Percentiles rank a stretch among this genome's conserved stretches.
Evolutionary conservation across 2,113 vertebrate species (phyloP).

Genomic region (Lasiurus cinereus): DNA sequence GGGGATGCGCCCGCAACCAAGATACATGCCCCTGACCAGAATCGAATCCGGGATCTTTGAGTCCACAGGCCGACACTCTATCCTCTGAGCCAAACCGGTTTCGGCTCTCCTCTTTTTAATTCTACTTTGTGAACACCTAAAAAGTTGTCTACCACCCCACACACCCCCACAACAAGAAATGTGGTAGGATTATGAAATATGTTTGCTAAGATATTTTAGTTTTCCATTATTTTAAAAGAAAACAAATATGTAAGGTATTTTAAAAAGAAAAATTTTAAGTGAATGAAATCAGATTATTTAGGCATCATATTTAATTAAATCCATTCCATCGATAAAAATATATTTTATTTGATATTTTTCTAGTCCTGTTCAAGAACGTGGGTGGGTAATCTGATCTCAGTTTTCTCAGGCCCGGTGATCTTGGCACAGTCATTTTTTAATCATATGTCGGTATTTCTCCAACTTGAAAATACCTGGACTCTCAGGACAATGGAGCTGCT

Average conservation of each 20-base stretch:
- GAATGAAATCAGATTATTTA: conserved; percentile 54
- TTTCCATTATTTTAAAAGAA: conserved; percentile 56
- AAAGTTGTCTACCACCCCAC: not conserved
- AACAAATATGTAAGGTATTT: conserved; percentile 10
- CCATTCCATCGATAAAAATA: conserved; percentile 43
- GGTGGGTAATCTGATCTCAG: conserved; percentile 47
- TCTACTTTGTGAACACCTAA: not conserved
- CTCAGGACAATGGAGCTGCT: not conserved
- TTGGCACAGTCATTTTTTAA: conserved; percentile 37
- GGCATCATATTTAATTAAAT: conserved; percentile 51
- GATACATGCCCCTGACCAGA: too few relatives aligned
- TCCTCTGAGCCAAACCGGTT: too few relatives aligned
- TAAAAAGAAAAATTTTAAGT: conserved; percentile 44
- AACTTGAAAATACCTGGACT: conserved; percentile 16
- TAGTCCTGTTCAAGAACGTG: conserved; percentile 19
- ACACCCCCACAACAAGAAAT: not conserved
- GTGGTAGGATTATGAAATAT: not conserved
- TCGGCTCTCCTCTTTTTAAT: not conserved
- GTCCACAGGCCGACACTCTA: too few relatives aligned
- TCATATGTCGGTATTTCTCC: not conserved
- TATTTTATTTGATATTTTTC: conserved; percentile 48
- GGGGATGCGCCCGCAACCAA: too few relatives aligned
- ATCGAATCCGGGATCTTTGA: too few relatives aligned
- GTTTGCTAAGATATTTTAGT: not conserved
- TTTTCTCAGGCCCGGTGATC: conserved; percentile 48